Conservation (phyloP, 2,797 vertebrate genomes). For the Acipenser ruthenus region DNA sequence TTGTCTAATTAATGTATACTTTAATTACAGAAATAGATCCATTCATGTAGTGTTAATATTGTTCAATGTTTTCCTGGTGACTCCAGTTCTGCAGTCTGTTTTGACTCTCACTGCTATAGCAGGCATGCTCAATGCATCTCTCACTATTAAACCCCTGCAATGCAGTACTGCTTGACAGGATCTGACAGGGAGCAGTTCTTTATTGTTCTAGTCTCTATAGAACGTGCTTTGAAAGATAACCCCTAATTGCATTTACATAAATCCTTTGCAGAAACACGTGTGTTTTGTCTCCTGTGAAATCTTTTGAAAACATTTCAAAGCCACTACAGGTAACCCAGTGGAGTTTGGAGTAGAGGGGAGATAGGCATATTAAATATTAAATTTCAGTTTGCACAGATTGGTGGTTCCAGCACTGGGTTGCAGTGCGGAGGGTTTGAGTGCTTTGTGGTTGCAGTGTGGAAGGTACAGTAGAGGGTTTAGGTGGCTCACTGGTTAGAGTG, state of each 20-base stretch:
- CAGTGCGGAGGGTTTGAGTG: too few species aligned
- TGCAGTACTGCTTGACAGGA: slow-evolving; percentile 60
- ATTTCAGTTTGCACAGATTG: background rate
- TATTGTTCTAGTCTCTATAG: slow-evolving; percentile 32
- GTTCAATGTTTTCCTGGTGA: too few species aligned
- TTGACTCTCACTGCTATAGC: slow-evolving; percentile 10
- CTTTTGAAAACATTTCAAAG: background rate
- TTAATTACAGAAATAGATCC: too few species aligned
- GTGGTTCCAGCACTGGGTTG: too few species aligned
- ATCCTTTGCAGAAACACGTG: background rate
- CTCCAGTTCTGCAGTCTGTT: too few species aligned
- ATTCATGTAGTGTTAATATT: too few species aligned
- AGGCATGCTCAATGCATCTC: slow-evolving; percentile 38
- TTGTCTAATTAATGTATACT: too few species aligned
- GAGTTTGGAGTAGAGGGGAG: background rate
- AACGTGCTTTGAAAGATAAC: background rate
- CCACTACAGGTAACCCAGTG: background rate
- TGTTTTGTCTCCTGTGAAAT: background rate
- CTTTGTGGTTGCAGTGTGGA: too few species aligned
- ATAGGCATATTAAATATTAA: background rate
- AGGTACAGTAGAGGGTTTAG: too few species aligned
- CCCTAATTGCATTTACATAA: background rate
- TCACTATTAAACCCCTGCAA: slow-evolving; percentile 64
- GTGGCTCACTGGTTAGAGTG: too few species aligned
- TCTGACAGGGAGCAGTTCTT: slow-evolving; percentile 44